These are phyloP conservation scores for Mionectes olivaceus DNA, from an alignment of 2,797 vertebrate genomes.

Conservation along the genomic window DNA sequence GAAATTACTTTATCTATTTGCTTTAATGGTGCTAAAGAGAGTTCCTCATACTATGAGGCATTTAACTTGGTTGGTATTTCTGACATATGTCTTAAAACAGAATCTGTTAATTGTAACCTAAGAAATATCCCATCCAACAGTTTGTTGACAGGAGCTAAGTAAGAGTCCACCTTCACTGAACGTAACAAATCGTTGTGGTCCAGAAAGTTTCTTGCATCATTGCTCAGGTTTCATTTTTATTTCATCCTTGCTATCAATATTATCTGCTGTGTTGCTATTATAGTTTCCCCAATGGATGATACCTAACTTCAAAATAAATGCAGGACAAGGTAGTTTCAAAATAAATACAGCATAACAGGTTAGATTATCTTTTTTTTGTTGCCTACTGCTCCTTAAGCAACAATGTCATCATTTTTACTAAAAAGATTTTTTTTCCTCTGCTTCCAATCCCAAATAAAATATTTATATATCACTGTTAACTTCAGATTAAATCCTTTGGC, in stretches of 20 bases:
- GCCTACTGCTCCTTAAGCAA: not conserved
- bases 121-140: not conserved
- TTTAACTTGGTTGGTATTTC: not conserved
- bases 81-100: not conserved
- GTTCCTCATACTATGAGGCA: not conserved
- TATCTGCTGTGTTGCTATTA: not conserved
- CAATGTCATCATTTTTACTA: not conserved
- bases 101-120: not conserved
- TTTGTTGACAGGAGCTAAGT: not conserved
- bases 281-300: not conserved
- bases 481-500: not conserved
- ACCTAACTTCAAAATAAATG: not conserved
- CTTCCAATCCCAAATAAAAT: not conserved
- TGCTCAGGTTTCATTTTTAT: not conserved
- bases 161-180: no score
- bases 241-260: not conserved
- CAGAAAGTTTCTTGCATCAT: not conserved
- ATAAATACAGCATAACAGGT: not conserved
- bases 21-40: not conserved
- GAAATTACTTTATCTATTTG: not conserved
- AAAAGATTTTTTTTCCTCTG: not conserved
- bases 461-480: not conserved
- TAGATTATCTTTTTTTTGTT: not conserved
- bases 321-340: not conserved
- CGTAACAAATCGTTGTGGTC: no score